Evolutionary conservation across 2,113 vertebrate genomes (phyloP).

Genomic region (Grus americana): DNA sequence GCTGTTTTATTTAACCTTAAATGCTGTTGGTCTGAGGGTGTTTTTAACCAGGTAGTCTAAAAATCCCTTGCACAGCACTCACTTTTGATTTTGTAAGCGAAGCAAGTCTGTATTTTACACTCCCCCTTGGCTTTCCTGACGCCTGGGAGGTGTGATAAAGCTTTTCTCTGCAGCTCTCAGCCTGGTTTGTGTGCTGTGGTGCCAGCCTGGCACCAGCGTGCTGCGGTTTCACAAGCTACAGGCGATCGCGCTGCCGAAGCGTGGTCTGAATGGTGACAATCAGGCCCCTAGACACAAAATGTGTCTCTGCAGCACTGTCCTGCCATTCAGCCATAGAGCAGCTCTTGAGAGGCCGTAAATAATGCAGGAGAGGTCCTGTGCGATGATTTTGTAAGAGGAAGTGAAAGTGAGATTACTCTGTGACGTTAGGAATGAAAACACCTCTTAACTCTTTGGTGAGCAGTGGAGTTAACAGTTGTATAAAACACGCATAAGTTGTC

Average conservation of each 20-base stretch:
- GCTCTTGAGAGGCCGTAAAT: background rate
- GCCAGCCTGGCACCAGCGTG: background rate
- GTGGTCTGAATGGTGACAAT: fast-evolving
- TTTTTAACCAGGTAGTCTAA: background rate
- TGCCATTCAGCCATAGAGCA: background rate
- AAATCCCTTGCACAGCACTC: background rate
- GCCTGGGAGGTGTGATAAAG: background rate
- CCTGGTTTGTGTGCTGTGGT: background rate
- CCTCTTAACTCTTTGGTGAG: background rate
- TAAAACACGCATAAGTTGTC: background rate
- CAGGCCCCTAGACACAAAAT: background rate
- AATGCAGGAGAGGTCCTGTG: background rate
- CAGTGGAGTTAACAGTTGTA: background rate
- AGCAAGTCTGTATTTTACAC: background rate
- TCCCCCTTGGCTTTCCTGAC: background rate
- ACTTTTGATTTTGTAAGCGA: background rate
- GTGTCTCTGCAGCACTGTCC: background rate
- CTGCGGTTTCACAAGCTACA: background rate
- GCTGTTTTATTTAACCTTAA: background rate
- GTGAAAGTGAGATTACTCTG: background rate
- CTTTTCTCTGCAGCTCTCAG: background rate
- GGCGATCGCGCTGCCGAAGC: background rate
- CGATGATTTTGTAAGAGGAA: background rate
- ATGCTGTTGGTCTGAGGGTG: background rate
- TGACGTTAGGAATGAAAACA: background rate